Conservation (phyloP, 2,888 invertebrate genomes). For the Tinea trinotella region DNA sequence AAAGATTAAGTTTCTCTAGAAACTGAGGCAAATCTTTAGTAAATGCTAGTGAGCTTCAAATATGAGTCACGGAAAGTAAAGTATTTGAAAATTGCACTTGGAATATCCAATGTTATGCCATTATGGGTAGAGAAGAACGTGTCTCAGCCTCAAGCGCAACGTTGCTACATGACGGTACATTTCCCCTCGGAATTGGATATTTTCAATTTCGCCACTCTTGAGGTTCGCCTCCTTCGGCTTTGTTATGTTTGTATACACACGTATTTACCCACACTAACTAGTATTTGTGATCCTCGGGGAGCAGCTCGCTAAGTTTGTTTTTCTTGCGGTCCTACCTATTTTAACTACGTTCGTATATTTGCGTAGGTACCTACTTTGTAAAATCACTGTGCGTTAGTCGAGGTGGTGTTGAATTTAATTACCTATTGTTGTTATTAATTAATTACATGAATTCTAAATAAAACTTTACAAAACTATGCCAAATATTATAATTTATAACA, state of each 20-base stretch:
- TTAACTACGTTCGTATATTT: not conserved
- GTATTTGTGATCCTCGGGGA: slow-evolving; percentile 11
- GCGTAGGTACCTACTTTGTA: not conserved
- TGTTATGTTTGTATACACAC: slow-evolving; percentile 5
- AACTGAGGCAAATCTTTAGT: not conserved
- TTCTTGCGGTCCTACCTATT: not conserved
- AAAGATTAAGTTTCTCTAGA: too few relatives aligned
- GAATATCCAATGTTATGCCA: slow-evolving; percentile 11
- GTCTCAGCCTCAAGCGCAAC: slow-evolving; percentile 1
- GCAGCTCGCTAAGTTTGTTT: not conserved
- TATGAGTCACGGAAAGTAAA: not conserved
- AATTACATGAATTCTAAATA: too few relatives aligned
- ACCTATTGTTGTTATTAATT: not conserved
- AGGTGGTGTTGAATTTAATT: too few relatives aligned
- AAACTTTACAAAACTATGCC: too few relatives aligned
- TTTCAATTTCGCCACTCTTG: slow-evolving; percentile 19
- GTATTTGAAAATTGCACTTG: slow-evolving; percentile 5
- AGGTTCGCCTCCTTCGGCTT: slow-evolving; percentile 16
- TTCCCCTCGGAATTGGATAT: slow-evolving; percentile 19
- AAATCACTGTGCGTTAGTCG: too few relatives aligned
- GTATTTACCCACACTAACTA: slow-evolving; percentile 17
- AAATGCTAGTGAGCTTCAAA: not conserved
- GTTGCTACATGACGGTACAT: slow-evolving; percentile 18
- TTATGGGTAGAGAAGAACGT: slow-evolving; percentile 5
- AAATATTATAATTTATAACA: too few relatives aligned